Evolutionary conservation across 1,140 invertebrate species (phyloP), one percentile per base, ranked within the genome.

Genomic region (Hesperophylax magnus): DNA sequence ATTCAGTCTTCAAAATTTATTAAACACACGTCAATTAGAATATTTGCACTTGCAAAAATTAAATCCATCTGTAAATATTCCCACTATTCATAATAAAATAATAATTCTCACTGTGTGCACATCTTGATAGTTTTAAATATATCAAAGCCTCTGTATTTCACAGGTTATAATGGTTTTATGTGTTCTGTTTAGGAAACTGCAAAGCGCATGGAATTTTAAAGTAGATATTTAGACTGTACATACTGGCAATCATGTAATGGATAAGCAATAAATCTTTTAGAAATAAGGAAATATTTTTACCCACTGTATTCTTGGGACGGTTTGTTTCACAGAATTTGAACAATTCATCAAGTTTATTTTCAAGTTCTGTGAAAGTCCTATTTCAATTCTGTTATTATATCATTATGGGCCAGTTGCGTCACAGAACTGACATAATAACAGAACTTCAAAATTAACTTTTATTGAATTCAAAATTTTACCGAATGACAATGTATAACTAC

Each of bases 171-270:
- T n/a, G 31, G 47, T 53, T 72, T 54, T 53, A 8, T 72, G 17
- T 67, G 69, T 60, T 76, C 76, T 78, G 27, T 78, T 81, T 82
- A 67, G 71, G 65, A n/a, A 79, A 81, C 79, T 84, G 80, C 82
- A 79, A 80, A 77, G 82, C 82, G 82, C 72, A 84, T 84, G 82
- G 82, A 84, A 84, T 84, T 84, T 84, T 67, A 83, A 77, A 65
- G 75, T 77, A 77, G 75, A 47, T 17, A 69, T 56, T 67, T 78
- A 78, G 61, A 69, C n/a, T 76, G 72, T 76, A 76, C 11, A 76
- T 76, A 61, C 24, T 47, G 27, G 53, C 72, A 60, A 76, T 60
- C 72, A 76, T 60, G 54, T 76, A 60, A 76, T 65, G 27, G 24
- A 52, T 52, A 65, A 77, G 39, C n/a, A 63, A 65, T 52, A 52